Base-by-base conservation (phyloP, 2,888 invertebrate genomes). In the Dichetophora obliterata region DNA sequence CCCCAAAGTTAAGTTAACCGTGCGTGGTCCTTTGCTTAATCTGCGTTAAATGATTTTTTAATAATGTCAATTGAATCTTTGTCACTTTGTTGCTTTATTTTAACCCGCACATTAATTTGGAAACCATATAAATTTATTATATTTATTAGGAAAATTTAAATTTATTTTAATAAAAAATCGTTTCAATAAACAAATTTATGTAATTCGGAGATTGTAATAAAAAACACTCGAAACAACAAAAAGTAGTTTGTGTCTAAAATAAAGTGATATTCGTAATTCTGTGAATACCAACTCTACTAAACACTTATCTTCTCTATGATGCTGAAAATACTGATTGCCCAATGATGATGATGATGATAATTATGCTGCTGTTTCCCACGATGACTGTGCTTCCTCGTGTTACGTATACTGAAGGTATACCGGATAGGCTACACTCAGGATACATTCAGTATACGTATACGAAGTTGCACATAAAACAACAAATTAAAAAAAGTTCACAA, bases 381-480 rank as follows among this genome's bases (percentile, higher is more conserved):
- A 87, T 90, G 93, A 90, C 90, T 91, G 96, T 96, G 95, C 93
- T 93, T 94, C 95, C 96, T 96, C 96, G 96, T 96, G 96, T 96
- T 97, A 97, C 97, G 97, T 97, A 97, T 97, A 97, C 96, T 96
- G 96, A 97, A 97, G 96, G 97, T 97, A 97, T 97, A 97, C 97
- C 97, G 96, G 97, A 97, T 94, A 95, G 93, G 91, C 93, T 93
- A 95, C 96, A 96, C 96, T 97, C 97, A 97, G 97, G 97, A 97
- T 97, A 97, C 97, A 97, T 97, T 97, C 96, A 97, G 97, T 97
- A 97, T 97, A 97, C 97, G 97, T 97, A 95, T 95, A 96, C 96
- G 97, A 95, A 94, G 96, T 95, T 91, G 91, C 92, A 92, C 92
- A 90, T 88, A 74, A 86, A 80, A 90, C 91, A 91, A 90, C 91